Percentiles rank a stretch among this genome's conserved stretches.
Conservation (phyloP, 2,888 invertebrate genomes). For the Acanthosepion pharaonis region DNA sequence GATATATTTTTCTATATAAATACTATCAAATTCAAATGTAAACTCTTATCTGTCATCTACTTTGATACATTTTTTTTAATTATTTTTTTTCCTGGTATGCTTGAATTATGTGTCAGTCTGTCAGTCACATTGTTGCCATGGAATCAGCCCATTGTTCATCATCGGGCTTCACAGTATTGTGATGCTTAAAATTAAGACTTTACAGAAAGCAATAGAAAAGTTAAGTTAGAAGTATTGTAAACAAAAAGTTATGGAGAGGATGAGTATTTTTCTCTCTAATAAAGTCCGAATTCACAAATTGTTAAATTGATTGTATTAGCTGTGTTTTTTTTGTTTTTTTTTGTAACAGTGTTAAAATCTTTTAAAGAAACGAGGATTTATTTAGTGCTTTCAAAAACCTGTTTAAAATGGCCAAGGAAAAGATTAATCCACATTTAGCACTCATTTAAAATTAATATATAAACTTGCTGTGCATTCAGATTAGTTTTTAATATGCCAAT, state of each 20-base stretch:
- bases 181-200: not conserved
- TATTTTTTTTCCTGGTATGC: not conserved
- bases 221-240: not conserved
- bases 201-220: not conserved
- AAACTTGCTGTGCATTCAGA: not conserved
- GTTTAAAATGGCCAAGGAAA: not conserved
- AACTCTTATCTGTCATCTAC: not conserved
- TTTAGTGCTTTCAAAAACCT: not conserved
- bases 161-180: slow-evolving; percentile 3
- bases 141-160: not conserved
- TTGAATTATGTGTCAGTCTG: slow-evolving; percentile 18
- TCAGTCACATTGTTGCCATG: slow-evolving; percentile 1
- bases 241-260: not conserved
- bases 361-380: not conserved
- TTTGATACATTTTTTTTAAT: not conserved
- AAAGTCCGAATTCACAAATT: not conserved
- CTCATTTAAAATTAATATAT: not conserved
- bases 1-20: slow-evolving; percentile 42
- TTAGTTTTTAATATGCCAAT: not conserved
- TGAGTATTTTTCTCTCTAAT: not conserved
- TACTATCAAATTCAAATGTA: slow-evolving; percentile 22
- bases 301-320: slow-evolving; percentile 1
- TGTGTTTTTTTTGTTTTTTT: not conserved
- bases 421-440: not conserved
- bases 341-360: not conserved